Conservation (phyloP, 2,797 vertebrate species). For the Pseudochromis fuscus region DNA sequence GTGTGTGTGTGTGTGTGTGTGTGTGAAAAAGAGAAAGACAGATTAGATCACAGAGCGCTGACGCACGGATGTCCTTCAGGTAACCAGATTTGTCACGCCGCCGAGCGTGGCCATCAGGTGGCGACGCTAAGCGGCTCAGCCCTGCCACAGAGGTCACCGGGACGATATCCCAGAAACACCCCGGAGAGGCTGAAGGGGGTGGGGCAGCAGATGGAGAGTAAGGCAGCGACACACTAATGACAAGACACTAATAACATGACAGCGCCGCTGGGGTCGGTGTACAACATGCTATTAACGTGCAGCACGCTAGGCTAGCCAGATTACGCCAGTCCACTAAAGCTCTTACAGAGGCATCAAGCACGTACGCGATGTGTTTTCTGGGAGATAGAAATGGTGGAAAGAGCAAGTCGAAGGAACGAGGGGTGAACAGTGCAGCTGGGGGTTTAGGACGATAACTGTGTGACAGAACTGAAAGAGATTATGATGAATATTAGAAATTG, state of each 20-base stretch:
- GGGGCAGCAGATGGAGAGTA: slow-evolving; percentile 76
- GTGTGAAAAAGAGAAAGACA: slow-evolving; percentile 22
- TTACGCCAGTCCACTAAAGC: slow-evolving; percentile 66
- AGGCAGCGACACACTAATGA: slow-evolving; percentile 63
- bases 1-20: slow-evolving; percentile 28
- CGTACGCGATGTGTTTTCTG: slow-evolving; percentile 39
- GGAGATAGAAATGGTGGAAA: slow-evolving; percentile 3
- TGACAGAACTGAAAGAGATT: slow-evolving; percentile 57
- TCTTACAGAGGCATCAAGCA: slow-evolving; percentile 50
- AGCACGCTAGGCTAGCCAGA: slow-evolving; percentile 53
- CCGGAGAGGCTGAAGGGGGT: slow-evolving; percentile 59
- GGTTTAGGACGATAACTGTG: slow-evolving; percentile 26
- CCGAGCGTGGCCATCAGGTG: slow-evolving; percentile 73
- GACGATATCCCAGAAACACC: slow-evolving; percentile 76
- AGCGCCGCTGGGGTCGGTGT: slow-evolving; percentile 64
- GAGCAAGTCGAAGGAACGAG: slow-evolving; percentile 14
- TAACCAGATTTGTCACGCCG: slow-evolving; percentile 76
- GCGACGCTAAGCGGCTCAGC: slow-evolving; percentile 73
- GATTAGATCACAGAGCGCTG: slow-evolving; percentile 64
- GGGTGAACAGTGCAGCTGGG: slow-evolving; percentile 49
- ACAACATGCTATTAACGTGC: slow-evolving; percentile 69
- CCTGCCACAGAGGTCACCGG: slow-evolving; percentile 71
- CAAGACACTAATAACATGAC: slow-evolving; percentile 69
- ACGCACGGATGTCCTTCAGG: slow-evolving; percentile 79
- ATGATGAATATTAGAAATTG: slow-evolving; percentile 58